phyloP scores from a whole-genome alignment of 2,888 invertebrate genomes.

The Hydraecia micacea region DNA sequence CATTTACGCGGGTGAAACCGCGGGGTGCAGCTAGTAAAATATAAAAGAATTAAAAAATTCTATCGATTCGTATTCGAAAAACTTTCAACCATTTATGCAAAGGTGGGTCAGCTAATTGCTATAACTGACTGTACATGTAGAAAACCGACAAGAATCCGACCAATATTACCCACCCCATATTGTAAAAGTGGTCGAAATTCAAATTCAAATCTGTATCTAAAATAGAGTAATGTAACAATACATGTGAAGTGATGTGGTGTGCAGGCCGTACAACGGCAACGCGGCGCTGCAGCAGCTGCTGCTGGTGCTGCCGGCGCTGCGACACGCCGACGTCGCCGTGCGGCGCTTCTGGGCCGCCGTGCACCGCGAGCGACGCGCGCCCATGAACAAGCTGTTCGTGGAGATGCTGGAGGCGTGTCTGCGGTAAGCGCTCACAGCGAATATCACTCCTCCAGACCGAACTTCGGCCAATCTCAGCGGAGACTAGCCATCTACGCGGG shows the following conservation, averaged over 20 bases:
- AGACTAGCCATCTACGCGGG: too few species aligned
- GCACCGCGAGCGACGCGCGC: slow-evolving; percentile 96
- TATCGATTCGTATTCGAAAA: too few species aligned
- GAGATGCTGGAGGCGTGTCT: slow-evolving; percentile 97
- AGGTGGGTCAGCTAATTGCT: too few species aligned
- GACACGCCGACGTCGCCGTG: slow-evolving; percentile 97
- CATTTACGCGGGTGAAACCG: too few species aligned
- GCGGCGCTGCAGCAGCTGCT: slow-evolving; percentile 96
- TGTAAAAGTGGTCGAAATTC: too few species aligned
- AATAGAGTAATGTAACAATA: neutral
- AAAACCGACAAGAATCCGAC: too few species aligned
- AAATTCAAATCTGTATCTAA: too few species aligned
- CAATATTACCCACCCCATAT: too few species aligned
- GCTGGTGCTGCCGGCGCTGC: slow-evolving; percentile 95
- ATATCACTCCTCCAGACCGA: neutral
- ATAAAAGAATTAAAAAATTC: too few species aligned
- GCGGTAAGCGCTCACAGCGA: slow-evolving; percentile 83
- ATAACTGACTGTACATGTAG: too few species aligned
- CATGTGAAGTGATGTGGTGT: slow-evolving; percentile 36
- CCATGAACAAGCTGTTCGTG: slow-evolving; percentile 98
- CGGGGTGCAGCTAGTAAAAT: too few species aligned
- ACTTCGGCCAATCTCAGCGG: neutral
- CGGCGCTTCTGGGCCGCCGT: slow-evolving; percentile 97
- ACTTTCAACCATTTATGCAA: too few species aligned
- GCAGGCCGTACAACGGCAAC: slow-evolving; percentile 93